These are phyloP conservation scores for Amorpha juglandis DNA, from an alignment of 2,888 invertebrate species.

Conservation along the genomic window DNA sequence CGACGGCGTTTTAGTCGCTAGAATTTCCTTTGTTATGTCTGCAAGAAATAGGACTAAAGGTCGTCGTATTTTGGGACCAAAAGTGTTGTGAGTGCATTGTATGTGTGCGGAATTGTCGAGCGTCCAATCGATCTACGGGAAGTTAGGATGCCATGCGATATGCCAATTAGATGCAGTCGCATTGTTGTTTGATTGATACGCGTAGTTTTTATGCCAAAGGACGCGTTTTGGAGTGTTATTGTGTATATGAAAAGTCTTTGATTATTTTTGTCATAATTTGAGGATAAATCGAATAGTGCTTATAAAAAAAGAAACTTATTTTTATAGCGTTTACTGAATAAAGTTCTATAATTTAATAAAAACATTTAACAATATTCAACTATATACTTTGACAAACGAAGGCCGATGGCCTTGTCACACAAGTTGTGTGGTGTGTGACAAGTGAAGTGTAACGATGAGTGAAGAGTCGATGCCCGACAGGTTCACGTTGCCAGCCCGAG, in stretches of 20 bases:
- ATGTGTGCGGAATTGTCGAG: constrained; percentile 7
- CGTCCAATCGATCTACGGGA: constrained; percentile 9
- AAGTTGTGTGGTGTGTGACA: neutral
- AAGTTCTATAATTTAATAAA: too few species aligned
- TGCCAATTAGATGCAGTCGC: constrained; percentile 22
- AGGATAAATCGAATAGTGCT: neutral
- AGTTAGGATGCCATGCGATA: constrained; percentile 8
- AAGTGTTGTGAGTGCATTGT: constrained; percentile 27
- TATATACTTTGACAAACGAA: neutral
- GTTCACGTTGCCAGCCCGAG: constrained; percentile 69
- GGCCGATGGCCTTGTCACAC: neutral
- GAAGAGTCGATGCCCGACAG: constrained; percentile 53
- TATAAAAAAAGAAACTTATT: too few species aligned
- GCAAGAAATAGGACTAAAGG: constrained; percentile 6
- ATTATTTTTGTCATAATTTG: neutral
- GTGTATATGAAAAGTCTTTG: neutral
- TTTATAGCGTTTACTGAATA: too few species aligned
- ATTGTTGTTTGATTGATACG: constrained; percentile 32
- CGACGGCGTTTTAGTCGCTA: neutral
- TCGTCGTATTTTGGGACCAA: constrained; percentile 20
- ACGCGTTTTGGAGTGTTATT: neutral
- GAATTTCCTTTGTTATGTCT: neutral
- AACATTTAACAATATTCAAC: too few species aligned
- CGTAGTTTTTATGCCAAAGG: constrained; percentile 22
- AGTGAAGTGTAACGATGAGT: constrained; percentile 39